These are phyloP conservation scores for Thyatira batis DNA, from an alignment of 2,888 invertebrate species.

Conservation along the genomic window DNA sequence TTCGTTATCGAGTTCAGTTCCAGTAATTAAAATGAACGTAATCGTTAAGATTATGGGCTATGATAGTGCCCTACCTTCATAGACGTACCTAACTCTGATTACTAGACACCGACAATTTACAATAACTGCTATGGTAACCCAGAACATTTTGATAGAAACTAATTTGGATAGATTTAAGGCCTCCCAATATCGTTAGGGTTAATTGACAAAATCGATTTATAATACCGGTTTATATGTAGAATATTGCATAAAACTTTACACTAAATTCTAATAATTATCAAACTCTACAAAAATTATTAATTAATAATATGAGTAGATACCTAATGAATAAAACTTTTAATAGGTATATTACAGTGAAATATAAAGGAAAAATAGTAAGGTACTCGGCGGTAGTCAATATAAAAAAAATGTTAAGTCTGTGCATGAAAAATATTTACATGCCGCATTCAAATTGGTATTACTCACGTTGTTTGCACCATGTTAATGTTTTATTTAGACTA, in stretches of 20 bases:
- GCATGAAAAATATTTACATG: neutral
- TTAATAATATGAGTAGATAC: too few relatives aligned
- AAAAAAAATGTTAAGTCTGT: neutral
- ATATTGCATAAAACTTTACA: too few relatives aligned
- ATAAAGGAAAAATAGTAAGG: too few relatives aligned
- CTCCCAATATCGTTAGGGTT: slow-evolving; percentile 2
- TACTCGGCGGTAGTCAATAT: too few relatives aligned
- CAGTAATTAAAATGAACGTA: slow-evolving; percentile 50
- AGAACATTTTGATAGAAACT: slow-evolving; percentile 14
- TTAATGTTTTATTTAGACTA: neutral
- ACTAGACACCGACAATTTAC: slow-evolving; percentile 32
- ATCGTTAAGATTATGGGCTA: slow-evolving; percentile 46
- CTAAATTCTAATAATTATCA: too few relatives aligned
- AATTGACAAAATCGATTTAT: slow-evolving; percentile 1
- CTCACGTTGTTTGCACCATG: neutral
- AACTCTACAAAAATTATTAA: too few relatives aligned
- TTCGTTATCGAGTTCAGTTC: slow-evolving; percentile 40
- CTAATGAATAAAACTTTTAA: too few relatives aligned
- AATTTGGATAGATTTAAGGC: slow-evolving; percentile 1
- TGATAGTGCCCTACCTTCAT: slow-evolving; percentile 34
- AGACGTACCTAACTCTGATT: slow-evolving; percentile 32
- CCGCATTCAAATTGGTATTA: neutral
- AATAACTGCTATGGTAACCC: slow-evolving; percentile 26
- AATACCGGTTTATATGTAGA: neutral
- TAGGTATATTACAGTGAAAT: too few relatives aligned